Evolutionary conservation across 2,888 invertebrate species (phyloP).

Genomic region (Drosophila cracens): DNA sequence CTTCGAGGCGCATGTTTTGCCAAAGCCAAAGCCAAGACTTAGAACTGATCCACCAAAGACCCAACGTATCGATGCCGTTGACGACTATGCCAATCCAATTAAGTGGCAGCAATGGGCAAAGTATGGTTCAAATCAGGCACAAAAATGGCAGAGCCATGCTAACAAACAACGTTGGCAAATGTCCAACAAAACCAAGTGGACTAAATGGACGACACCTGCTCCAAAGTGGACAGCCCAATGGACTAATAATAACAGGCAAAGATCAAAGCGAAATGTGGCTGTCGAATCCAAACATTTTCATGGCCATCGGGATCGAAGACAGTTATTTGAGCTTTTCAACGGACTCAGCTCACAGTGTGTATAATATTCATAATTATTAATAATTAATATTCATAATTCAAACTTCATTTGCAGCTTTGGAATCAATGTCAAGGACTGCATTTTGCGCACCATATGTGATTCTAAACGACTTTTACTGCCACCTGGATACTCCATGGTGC

Average conservation of each 20-base stretch:
- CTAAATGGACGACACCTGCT: conserved; percentile 66
- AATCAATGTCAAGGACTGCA: conserved; percentile 85
- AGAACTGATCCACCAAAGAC: conserved; percentile 47
- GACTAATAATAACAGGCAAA: conserved; percentile 22
- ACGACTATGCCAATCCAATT: conserved; percentile 48
- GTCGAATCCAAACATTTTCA: conserved; percentile 58
- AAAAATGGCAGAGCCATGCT: conserved; percentile 41
- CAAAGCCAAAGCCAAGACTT: conserved; percentile 40
- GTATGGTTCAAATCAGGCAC: conserved; percentile 41
- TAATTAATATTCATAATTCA: background rate
- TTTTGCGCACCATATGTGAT: conserved; percentile 90
- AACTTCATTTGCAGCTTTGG: conserved; percentile 61
- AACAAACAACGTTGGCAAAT: conserved; percentile 13
- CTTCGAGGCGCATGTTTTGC: conserved; percentile 71
- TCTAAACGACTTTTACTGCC: conserved; percentile 87
- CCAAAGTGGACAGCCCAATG: conserved; percentile 56
- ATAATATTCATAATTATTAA: background rate
- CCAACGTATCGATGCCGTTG: conserved; percentile 61
- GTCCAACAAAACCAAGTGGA: conserved; percentile 46
- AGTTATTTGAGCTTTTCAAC: conserved; percentile 77
- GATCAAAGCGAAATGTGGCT: background rate
- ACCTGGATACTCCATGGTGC: conserved; percentile 88
- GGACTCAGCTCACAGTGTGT: conserved; percentile 75
- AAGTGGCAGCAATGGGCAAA: conserved; percentile 71
- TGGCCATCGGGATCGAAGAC: conserved; percentile 80